Conservation (phyloP, 1,140 invertebrate species). For the Epicauta chinensis region DNA sequence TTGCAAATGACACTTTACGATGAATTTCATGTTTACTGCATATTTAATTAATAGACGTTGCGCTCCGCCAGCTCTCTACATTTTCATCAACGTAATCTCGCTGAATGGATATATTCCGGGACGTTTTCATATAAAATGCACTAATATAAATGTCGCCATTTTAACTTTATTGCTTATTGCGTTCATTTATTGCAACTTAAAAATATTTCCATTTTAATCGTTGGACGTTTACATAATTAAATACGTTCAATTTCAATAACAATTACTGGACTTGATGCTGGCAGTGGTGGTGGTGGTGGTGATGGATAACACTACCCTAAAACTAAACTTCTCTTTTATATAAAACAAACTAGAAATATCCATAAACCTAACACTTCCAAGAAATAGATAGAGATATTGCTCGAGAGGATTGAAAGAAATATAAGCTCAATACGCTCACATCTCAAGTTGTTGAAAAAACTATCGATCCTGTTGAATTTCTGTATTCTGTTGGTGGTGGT, state of each 20-base stretch:
- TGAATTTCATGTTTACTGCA: slow-evolving; percentile 32
- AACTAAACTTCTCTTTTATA: too few species aligned
- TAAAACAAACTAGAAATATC: too few species aligned
- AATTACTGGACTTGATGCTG: slow-evolving; percentile 1
- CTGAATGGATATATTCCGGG: slow-evolving; percentile 12
- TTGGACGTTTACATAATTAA: slow-evolving; percentile 12
- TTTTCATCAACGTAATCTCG: slow-evolving; percentile 18
- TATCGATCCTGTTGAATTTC: too few species aligned
- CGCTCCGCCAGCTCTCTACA: slow-evolving; percentile 14
- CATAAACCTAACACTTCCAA: too few species aligned
- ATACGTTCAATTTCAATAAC: slow-evolving; percentile 6
- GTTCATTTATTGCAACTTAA: slow-evolving; percentile 16
- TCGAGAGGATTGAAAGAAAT: too few species aligned
- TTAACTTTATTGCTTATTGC: slow-evolving; percentile 16
- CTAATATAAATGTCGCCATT: slow-evolving; percentile 17
- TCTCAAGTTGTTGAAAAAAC: too few species aligned
- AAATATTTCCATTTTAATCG: slow-evolving; percentile 17
- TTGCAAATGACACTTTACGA: slow-evolving; percentile 29
- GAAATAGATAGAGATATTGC: too few species aligned
- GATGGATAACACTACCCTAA: too few species aligned
- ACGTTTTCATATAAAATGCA: slow-evolving; percentile 13
- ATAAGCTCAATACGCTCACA: too few species aligned
- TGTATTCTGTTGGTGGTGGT: too few species aligned
- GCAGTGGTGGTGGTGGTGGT: too few species aligned
- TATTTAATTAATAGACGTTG: slow-evolving; percentile 30